Evolutionary conservation across 2,888 invertebrate genomes (phyloP).

Genomic region (Lapara coniferarum): DNA sequence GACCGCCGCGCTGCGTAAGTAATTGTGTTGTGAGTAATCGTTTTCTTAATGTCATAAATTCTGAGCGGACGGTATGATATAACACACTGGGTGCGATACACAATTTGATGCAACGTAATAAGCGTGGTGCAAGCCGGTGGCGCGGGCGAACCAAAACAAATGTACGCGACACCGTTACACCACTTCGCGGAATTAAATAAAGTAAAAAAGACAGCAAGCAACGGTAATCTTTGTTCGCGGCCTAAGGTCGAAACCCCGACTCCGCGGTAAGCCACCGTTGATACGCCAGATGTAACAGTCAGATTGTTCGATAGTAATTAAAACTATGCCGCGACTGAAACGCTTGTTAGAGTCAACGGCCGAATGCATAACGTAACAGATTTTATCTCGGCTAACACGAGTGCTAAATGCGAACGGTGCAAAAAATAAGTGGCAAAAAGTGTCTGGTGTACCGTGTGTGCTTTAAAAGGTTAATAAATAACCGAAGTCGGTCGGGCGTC

Average conservation of each 20-base stretch:
- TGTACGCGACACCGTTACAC: conserved; percentile 77
- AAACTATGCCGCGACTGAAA: conserved; percentile 54
- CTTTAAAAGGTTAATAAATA: conserved; percentile 63
- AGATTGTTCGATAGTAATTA: conserved; percentile 62
- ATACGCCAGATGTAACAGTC: conserved; percentile 47
- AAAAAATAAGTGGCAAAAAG: conserved; percentile 46
- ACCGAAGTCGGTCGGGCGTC: conserved; percentile 62
- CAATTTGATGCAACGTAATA: conserved; percentile 22
- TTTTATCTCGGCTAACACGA: conserved; percentile 27
- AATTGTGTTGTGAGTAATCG: conserved; percentile 20
- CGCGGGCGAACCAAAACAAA: conserved; percentile 75
- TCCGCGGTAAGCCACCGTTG: conserved; percentile 58
- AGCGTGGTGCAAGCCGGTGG: conserved; percentile 35
- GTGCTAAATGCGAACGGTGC: conserved; percentile 38
- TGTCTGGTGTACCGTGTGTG: conserved; percentile 45
- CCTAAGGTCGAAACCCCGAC: conserved; percentile 63
- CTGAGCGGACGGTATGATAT: conserved; percentile 22
- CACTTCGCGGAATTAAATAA: conserved; percentile 78
- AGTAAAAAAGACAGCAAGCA: conserved; percentile 69
- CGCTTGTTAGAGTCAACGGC: conserved; percentile 35
- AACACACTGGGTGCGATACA: conserved; percentile 22
- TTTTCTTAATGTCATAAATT: conserved; percentile 25
- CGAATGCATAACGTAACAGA: conserved; percentile 35
- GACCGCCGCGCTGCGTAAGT: conserved; percentile 11
- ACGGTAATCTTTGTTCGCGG: conserved; percentile 76